Percentiles rank a stretch among this genome's conserved stretches.
Conservation (phyloP, 2,888 invertebrate species). For the Cheilosia soror region DNA sequence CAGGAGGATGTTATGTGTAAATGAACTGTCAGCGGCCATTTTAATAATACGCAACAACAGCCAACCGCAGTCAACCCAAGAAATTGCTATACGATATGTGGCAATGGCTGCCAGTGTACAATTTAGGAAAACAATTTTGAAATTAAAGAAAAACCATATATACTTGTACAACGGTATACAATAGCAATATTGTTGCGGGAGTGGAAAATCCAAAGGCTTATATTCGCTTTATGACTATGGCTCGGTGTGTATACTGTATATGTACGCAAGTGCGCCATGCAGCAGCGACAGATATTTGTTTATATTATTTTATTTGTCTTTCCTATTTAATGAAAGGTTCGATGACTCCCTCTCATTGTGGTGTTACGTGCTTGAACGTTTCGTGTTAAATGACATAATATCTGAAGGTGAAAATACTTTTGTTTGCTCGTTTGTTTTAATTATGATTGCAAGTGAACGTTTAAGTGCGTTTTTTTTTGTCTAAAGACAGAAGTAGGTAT, state of each 20-base stretch:
- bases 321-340: conserved; percentile 71
- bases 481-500: neutral
- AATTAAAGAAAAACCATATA: conserved; percentile 52
- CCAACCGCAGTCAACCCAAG: conserved; percentile 1
- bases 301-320: conserved; percentile 65
- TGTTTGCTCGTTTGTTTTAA: conserved; percentile 1
- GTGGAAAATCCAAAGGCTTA: conserved; percentile 55
- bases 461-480: neutral
- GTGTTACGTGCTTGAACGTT: conserved; percentile 63
- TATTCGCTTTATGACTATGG: neutral
- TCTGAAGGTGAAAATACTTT: conserved; percentile 33
- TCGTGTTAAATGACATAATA: conserved; percentile 65
- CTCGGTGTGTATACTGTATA: conserved; percentile 30
- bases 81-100: conserved; percentile 30
- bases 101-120: conserved; percentile 30
- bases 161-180: neutral
- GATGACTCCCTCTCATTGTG: conserved; percentile 60
- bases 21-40: neutral
- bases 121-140: conserved; percentile 62
- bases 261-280: conserved; percentile 57
- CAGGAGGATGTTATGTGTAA: conserved; percentile 7
- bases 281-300: conserved; percentile 46
- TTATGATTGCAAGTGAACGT: neutral
- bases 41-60: neutral
- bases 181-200: conserved; percentile 20